phyloP scores from a whole-genome alignment of 2,888 invertebrate genomes.

The Apamea anceps region DNA sequence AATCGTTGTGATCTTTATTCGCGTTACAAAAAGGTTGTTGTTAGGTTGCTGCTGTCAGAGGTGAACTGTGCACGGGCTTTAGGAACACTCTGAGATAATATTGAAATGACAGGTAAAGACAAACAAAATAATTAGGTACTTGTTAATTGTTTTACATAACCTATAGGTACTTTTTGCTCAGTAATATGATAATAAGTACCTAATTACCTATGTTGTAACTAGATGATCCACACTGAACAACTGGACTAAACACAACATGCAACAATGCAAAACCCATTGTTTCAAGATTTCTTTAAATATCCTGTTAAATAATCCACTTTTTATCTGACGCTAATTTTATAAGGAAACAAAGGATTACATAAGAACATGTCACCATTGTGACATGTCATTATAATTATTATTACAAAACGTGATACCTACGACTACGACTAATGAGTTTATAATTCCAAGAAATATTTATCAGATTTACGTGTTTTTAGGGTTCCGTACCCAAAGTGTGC shows the following conservation, averaged over 20 bases:
- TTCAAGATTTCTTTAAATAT: neutral
- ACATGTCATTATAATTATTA: slow-evolving; percentile 1
- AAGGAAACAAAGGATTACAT: slow-evolving; percentile 20
- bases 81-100: neutral
- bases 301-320: slow-evolving; percentile 11
- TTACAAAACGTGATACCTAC: neutral
- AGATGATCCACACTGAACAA: neutral
- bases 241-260: neutral
- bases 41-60: too few relatives aligned
- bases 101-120: neutral
- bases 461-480: neutral
- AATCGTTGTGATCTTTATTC: too few relatives aligned
- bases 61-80: too few relatives aligned
- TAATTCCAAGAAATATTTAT: neutral
- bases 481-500: neutral
- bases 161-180: slow-evolving; percentile 18
- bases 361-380: neutral
- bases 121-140: slow-evolving; percentile 1
- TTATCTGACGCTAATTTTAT: slow-evolving; percentile 18
- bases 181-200: neutral
- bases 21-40: too few relatives aligned
- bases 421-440: neutral
- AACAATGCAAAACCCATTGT: slow-evolving; percentile 14
- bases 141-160: neutral
- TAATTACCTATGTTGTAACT: neutral